Evolutionary conservation across 2,888 invertebrate species (phyloP).

Genomic region (Diadegma fenestrale): DNA sequence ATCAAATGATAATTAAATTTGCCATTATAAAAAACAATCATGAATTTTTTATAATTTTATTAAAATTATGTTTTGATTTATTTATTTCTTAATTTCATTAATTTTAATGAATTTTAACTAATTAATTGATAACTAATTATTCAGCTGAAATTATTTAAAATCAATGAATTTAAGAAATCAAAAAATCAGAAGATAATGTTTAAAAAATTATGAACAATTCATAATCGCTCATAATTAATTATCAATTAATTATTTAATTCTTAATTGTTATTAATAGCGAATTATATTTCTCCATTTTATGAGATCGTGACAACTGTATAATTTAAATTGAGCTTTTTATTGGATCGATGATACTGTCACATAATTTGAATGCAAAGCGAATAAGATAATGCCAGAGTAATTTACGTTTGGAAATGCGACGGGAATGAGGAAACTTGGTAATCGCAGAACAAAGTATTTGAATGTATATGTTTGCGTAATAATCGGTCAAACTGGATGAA

Average conservation of each 20-base stretch:
- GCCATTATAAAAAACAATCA: not conserved
- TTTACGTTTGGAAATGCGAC: conserved; percentile 2
- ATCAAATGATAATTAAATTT: too few relatives aligned
- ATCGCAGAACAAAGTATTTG: not conserved
- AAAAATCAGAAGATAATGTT: too few relatives aligned
- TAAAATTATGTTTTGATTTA: not conserved
- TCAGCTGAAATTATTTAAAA: too few relatives aligned
- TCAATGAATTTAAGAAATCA: too few relatives aligned
- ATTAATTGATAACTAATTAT: too few relatives aligned
- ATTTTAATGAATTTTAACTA: too few relatives aligned
- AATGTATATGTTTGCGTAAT: conserved; percentile 9
- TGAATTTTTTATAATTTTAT: not conserved
- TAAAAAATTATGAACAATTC: too few relatives aligned
- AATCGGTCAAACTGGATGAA: conserved; percentile 46
- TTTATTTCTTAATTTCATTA: too few relatives aligned
- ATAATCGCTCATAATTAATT: too few relatives aligned
- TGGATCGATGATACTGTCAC: too few relatives aligned
- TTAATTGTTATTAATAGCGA: not conserved
- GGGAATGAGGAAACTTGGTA: conserved; percentile 14
- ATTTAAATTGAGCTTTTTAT: not conserved
- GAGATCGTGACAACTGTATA: not conserved
- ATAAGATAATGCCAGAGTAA: not conserved
- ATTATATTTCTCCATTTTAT: not conserved
- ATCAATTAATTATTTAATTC: too few relatives aligned
- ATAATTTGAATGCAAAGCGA: not conserved